These are phyloP conservation scores for Malurus cyaneus DNA, from an alignment of 2,113 vertebrate species.

Conservation along the genomic window DNA sequence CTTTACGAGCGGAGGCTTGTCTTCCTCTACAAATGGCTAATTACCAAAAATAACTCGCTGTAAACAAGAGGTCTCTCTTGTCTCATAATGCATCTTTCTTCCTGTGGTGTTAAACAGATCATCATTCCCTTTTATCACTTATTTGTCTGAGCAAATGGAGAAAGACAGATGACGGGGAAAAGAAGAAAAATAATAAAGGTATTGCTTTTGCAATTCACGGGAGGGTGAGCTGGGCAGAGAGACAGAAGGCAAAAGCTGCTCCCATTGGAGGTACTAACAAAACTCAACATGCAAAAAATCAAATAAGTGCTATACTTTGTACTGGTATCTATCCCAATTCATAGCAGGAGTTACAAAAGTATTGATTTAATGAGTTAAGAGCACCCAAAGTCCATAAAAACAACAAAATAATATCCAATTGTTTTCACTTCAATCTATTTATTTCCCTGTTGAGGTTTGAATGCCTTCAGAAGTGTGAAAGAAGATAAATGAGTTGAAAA, in stretches of 20 bases:
- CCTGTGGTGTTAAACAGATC: slow-evolving; percentile 47
- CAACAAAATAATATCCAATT: not conserved
- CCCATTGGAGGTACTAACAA: not conserved
- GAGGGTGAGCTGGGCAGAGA: not conserved
- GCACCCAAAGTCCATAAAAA: not conserved
- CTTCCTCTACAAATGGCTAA: slow-evolving; percentile 60
- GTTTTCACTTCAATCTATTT: not conserved
- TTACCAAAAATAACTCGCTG: slow-evolving; percentile 62
- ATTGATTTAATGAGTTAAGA: not conserved
- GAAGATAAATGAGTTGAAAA: not conserved
- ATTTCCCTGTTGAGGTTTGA: not conserved
- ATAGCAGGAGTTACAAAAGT: not conserved
- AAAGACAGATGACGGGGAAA: slow-evolving; percentile 24
- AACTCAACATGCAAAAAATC: not conserved
- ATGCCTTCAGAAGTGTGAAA: not conserved
- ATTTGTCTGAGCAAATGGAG: slow-evolving; percentile 37
- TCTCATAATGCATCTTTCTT: slow-evolving; percentile 55
- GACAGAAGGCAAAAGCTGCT: not conserved
- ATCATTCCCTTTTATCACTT: slow-evolving; percentile 48
- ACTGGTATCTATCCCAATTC: not conserved
- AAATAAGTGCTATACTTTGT: not conserved
- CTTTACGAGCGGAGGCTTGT: slow-evolving; percentile 47
- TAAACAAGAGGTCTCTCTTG: slow-evolving; percentile 60
- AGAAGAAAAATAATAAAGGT: not conserved
- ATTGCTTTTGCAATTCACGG: not conserved